These are phyloP conservation scores for Minunthozetes semirufus DNA, from an alignment of 2,888 invertebrate species.

Conservation along the genomic window DNA sequence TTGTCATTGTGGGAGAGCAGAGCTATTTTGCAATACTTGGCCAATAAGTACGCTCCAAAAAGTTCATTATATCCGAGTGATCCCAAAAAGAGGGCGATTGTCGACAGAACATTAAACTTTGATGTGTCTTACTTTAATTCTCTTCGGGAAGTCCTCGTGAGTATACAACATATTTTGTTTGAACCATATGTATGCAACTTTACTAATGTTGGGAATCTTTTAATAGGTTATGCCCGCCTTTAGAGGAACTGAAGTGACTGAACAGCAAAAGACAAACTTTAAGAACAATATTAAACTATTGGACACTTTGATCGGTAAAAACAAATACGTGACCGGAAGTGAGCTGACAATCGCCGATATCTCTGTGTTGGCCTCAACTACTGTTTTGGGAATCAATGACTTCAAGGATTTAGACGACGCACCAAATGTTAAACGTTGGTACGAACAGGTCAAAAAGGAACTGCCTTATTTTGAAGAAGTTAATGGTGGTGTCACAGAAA, in stretches of 20 bases:
- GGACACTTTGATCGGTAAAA: neutral
- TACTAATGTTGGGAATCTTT: neutral
- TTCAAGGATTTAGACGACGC: neutral
- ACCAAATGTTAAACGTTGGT: conserved; percentile 16
- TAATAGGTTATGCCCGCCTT: too few species aligned
- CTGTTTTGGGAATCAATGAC: neutral
- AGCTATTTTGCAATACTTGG: conserved; percentile 68
- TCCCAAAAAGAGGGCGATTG: too few species aligned
- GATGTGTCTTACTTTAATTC: conserved; percentile 61
- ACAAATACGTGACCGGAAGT: too few species aligned
- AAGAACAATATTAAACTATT: neutral
- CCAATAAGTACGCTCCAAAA: too few species aligned
- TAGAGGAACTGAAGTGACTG: neutral
- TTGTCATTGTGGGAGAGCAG: conserved; percentile 66
- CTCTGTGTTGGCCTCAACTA: conserved; percentile 8
- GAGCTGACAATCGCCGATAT: conserved; percentile 27
- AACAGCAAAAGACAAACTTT: neutral
- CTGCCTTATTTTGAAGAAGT: conserved; percentile 23
- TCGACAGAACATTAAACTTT: conserved; percentile 56
- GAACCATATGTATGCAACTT: conserved; percentile 45
- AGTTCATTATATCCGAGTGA: too few species aligned
- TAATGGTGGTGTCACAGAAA: too few species aligned
- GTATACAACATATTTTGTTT: conserved; percentile 55
- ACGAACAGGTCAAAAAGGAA: conserved; percentile 15
- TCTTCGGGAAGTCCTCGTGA: conserved; percentile 64